Evolutionary conservation across 2,888 invertebrate genomes (phyloP), one percentile per base, ranked within the genome.

Genomic region (Cataglyphis livida): DNA sequence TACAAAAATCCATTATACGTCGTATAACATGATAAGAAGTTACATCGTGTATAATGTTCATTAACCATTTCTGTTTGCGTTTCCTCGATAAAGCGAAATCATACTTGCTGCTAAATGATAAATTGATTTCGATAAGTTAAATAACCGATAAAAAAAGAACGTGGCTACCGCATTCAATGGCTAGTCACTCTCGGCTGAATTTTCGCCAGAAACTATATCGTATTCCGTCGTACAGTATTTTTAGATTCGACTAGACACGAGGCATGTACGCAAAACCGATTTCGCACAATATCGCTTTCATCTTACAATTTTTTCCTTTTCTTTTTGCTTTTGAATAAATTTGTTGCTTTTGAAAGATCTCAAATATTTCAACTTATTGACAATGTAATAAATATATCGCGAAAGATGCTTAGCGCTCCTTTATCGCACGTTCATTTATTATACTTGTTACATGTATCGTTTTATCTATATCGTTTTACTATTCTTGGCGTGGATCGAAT

Each of bases 401-500:
- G 73, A 44, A n/a, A 61, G 59, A 66, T 79, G 66, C 48, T 73
- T 66, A 86, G 86, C 84, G 88, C 88, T 66, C 41, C 66, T 68
- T 71, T 66, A 62, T 81, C 70, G 35, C 35, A 62, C 65, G 71
- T 88, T 89, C 84, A 81, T 89, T 86, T 86, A 82, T 88, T 88
- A 65, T 82, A 76, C 88, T 89, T 81, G 85, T 88, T 89, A 84
- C 84, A 83, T 51, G 79, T 83, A 68, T 75, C 83, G 84, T 28
- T 51, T 75, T 81, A 85, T 87, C 85, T 85, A 66, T 78, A 66
- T 78, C 83, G 86, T 84, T 85, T 89, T 84, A 87, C 85, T 89
- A 91, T 91, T 91, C 91, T 85, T 84, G 86, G 90, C 91, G 88
- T 88, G 89, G 88, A 86, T 91, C 86, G 87, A 91, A 90, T 83